A percentile compares a stretch with the other conserved stretches of the same genome.
Evolutionary conservation across 2,888 invertebrate genomes (phyloP).

Genomic region (Tetheella fluctuosa): DNA sequence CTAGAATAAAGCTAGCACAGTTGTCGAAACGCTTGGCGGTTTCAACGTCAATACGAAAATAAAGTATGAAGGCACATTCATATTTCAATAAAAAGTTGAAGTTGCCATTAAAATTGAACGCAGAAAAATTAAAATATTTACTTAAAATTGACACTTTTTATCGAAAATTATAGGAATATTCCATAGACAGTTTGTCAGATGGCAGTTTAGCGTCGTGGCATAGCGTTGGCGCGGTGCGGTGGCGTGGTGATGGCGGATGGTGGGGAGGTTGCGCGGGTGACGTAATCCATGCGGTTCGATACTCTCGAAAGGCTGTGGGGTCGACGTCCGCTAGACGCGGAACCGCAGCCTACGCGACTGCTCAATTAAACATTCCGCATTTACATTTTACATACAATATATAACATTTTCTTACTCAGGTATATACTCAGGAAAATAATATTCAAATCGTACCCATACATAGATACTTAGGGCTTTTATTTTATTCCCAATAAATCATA

Average conservation of each 20-base stretch:
- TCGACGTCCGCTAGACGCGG: slow-evolving; percentile 81
- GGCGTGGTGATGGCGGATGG: slow-evolving; percentile 46
- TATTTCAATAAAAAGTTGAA: neutral
- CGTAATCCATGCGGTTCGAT: slow-evolving; percentile 77
- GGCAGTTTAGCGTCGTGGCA: slow-evolving; percentile 34
- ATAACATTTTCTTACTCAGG: slow-evolving; percentile 38
- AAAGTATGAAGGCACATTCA: neutral
- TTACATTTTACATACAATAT: slow-evolving; percentile 51
- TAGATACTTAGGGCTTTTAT: neutral
- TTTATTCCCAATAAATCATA: neutral
- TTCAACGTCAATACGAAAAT: neutral
- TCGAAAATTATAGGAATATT: slow-evolving; percentile 50
- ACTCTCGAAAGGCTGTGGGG: slow-evolving; percentile 77
- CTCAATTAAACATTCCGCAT: slow-evolving; percentile 79
- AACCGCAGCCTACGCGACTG: slow-evolving; percentile 75
- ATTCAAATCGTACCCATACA: neutral
- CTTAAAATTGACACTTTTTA: slow-evolving; percentile 33
- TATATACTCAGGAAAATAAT: slow-evolving; percentile 20
- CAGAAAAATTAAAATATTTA: slow-evolving; percentile 16
- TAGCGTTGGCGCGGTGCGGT: slow-evolving; percentile 31
- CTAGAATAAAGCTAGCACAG: too few relatives aligned
- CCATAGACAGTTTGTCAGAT: slow-evolving; percentile 40
- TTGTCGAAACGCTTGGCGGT: neutral
- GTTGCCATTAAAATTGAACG: neutral
- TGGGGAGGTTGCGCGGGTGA: slow-evolving; percentile 55